phyloP scores from a whole-genome alignment of 2,888 invertebrate species.

The Parnassius orleans region DNA sequence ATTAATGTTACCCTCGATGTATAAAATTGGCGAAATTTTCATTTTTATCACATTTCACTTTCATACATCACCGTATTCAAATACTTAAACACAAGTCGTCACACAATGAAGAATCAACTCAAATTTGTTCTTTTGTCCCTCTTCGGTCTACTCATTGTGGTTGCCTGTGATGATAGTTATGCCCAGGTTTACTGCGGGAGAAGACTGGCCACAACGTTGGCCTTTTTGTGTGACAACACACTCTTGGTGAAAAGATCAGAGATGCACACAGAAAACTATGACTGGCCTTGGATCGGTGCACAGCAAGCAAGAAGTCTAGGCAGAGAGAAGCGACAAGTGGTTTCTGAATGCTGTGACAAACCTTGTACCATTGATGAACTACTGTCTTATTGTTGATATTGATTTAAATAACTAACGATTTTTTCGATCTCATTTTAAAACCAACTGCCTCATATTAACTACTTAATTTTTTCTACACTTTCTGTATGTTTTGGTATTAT shows the following conservation, averaged over 20 bases:
- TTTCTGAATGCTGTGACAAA: slow-evolving; percentile 45
- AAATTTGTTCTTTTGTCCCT: slow-evolving; percentile 4
- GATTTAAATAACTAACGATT: too few relatives aligned
- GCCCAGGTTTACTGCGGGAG: slow-evolving; percentile 17
- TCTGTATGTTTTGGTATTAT: too few relatives aligned
- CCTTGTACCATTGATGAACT: slow-evolving; percentile 41
- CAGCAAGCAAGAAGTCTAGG: slow-evolving; percentile 34
- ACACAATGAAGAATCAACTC: slow-evolving; percentile 9
- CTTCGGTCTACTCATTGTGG: neutral
- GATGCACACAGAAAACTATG: neutral
- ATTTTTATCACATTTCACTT: neutral
- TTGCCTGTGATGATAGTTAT: neutral
- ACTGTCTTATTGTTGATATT: slow-evolving; percentile 36
- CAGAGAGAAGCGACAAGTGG: slow-evolving; percentile 41
- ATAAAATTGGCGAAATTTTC: neutral
- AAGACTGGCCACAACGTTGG: slow-evolving; percentile 32
- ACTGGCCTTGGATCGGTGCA: slow-evolving; percentile 38
- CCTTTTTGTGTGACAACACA: slow-evolving; percentile 30
- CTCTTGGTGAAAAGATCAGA: slow-evolving; percentile 29
- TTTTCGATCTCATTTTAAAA: too few relatives aligned
- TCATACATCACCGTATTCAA: neutral
- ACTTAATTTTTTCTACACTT: too few relatives aligned
- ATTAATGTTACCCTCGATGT: neutral
- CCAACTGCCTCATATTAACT: too few relatives aligned
- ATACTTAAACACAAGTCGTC: neutral